A percentile compares a stretch with the other conserved stretches of the same genome.
Conservation (phyloP, 2,888 invertebrate genomes). For the Pseudoips prasinana region DNA sequence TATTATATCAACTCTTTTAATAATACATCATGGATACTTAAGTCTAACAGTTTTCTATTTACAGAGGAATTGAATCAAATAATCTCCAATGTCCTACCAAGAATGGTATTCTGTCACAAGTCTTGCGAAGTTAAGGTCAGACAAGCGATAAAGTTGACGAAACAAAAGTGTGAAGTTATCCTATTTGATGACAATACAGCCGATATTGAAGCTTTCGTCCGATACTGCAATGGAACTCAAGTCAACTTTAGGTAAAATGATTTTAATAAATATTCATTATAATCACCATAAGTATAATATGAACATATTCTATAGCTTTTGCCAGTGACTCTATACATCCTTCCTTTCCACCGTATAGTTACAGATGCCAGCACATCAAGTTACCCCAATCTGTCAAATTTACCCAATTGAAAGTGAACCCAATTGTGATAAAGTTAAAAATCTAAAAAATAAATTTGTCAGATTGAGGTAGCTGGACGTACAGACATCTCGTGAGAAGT, state of each 20-base stretch:
- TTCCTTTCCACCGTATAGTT: no score
- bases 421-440: no score
- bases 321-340: no score
- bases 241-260: conserved; percentile 41
- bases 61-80: no score
- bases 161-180: conserved; percentile 32
- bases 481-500: no score
- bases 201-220: conserved; percentile 39
- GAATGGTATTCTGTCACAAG: conserved; percentile 47
- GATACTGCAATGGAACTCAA: conserved; percentile 41
- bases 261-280: not conserved
- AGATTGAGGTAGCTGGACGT: no score
- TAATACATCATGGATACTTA: not conserved
- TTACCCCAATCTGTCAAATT: no score
- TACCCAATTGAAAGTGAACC: no score
- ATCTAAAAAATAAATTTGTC: no score
- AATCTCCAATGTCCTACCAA: conserved; percentile 39
- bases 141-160: conserved; percentile 27
- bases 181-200: conserved; percentile 40
- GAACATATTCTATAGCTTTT: no score
- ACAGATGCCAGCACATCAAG: no score
- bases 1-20: not conserved
- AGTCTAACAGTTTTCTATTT: conserved; percentile 8
- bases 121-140: conserved; percentile 34
- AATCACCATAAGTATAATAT: no score